phyloP scores from a whole-genome alignment of 2,113 vertebrate species.

The Prinia subflava region DNA sequence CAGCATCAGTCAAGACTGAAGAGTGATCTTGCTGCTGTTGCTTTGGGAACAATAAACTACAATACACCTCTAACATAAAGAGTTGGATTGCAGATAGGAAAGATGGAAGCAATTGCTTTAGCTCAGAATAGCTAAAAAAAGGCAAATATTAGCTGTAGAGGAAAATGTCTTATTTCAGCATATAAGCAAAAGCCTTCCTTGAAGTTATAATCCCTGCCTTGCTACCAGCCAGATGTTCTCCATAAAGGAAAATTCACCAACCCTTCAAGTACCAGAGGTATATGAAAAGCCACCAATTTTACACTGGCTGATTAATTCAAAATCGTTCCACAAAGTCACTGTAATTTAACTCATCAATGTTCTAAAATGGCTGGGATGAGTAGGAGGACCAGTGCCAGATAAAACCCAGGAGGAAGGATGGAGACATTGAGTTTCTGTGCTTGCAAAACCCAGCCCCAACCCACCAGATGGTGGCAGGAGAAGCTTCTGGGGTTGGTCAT shows the following conservation, averaged over 20 bases:
- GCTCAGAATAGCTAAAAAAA: not conserved
- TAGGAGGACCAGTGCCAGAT: not conserved
- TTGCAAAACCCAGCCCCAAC: not conserved
- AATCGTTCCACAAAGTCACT: not conserved
- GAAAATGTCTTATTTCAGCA: not conserved
- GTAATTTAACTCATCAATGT: not conserved
- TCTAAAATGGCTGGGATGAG: not conserved
- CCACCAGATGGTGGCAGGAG: not conserved
- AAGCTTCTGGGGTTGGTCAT: not conserved
- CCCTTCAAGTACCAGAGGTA: not conserved
- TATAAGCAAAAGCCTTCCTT: not conserved
- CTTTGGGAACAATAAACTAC: not conserved
- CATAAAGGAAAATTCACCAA: not conserved
- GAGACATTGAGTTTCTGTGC: not conserved
- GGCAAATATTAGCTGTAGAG: not conserved
- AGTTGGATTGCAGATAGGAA: not conserved
- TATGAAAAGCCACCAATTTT: not conserved
- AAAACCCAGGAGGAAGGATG: not conserved
- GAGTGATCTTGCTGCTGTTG: not conserved
- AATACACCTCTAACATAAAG: not conserved
- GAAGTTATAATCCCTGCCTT: not conserved
- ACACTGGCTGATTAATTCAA: not conserved
- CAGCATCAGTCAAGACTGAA: not conserved
- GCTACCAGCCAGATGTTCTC: not conserved
- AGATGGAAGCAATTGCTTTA: not conserved